Percentiles rank a stretch among this genome's conserved stretches.
phyloP scores from a whole-genome alignment of 2,113 vertebrate species.

The Apus apus region DNA sequence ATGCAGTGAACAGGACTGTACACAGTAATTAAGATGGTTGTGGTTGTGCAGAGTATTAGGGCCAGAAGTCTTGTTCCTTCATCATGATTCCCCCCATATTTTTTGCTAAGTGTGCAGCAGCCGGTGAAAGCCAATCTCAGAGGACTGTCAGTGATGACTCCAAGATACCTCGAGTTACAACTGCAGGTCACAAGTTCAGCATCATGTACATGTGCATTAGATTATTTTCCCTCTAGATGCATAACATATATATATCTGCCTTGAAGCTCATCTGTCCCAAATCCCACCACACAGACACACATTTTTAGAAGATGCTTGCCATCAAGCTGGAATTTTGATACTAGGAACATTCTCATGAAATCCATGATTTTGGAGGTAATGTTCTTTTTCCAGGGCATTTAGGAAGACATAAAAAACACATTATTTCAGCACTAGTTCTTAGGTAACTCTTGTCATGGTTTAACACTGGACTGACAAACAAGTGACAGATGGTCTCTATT shows the following conservation, averaged over 20 bases:
- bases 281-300: background rate
- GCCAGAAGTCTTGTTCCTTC: background rate
- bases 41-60: background rate
- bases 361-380: background rate
- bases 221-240: background rate
- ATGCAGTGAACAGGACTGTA: background rate
- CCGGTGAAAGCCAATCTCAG: background rate
- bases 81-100: background rate
- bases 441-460: too few species aligned
- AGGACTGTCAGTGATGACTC: background rate
- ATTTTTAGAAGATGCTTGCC: background rate
- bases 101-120: background rate
- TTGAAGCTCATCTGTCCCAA: background rate
- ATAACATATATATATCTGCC: background rate
- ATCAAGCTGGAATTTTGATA: background rate
- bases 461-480: too few species aligned
- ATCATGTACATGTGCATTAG: background rate
- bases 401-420: background rate
- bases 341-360: background rate
- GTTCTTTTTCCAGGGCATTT: background rate
- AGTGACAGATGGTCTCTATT: too few species aligned
- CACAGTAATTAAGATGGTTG: background rate
- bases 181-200: background rate
- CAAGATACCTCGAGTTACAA: background rate
- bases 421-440: background rate